Conservation (phyloP, 2,888 invertebrate genomes). For the Thera britannica region DNA sequence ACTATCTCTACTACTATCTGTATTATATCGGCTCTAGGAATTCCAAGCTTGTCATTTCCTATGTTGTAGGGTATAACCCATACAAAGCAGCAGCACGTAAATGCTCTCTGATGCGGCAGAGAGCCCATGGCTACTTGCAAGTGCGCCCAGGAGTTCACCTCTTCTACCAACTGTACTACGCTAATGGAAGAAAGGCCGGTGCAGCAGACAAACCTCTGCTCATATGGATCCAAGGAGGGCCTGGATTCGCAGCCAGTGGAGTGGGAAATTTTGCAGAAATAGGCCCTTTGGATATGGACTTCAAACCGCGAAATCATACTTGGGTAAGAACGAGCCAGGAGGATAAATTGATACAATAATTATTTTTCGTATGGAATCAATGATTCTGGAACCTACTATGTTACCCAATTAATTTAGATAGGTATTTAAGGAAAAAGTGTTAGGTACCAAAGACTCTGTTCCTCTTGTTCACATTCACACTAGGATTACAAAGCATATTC, state of each 20-base stretch:
- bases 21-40: too few relatives aligned
- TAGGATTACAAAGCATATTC: too few relatives aligned
- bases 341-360: too few relatives aligned
- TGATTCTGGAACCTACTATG: too few relatives aligned
- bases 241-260: slow-evolving; percentile 92
- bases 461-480: too few relatives aligned
- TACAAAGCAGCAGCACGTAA: slow-evolving; percentile 57
- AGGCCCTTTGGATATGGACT: slow-evolving; percentile 89
- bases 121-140: slow-evolving; percentile 88
- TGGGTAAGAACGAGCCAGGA: slow-evolving; percentile 85
- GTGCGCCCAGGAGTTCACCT: slow-evolving; percentile 90
- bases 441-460: too few relatives aligned
- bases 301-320: slow-evolving; percentile 87
- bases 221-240: slow-evolving; percentile 96
- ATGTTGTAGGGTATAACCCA: slow-evolving; percentile 51
- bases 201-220: slow-evolving; percentile 87
- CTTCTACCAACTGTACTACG: slow-evolving; percentile 96
- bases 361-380: too few relatives aligned
- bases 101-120: slow-evolving; percentile 54
- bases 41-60: neutral
- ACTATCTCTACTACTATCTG: too few relatives aligned
- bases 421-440: too few relatives aligned
- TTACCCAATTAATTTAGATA: too few relatives aligned
- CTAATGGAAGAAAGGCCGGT: slow-evolving; percentile 85
- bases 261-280: slow-evolving; percentile 94